Evolutionary conservation across 23 tunicate genomes (phyloP).

Genomic region (Trididemnum clinides): DNA sequence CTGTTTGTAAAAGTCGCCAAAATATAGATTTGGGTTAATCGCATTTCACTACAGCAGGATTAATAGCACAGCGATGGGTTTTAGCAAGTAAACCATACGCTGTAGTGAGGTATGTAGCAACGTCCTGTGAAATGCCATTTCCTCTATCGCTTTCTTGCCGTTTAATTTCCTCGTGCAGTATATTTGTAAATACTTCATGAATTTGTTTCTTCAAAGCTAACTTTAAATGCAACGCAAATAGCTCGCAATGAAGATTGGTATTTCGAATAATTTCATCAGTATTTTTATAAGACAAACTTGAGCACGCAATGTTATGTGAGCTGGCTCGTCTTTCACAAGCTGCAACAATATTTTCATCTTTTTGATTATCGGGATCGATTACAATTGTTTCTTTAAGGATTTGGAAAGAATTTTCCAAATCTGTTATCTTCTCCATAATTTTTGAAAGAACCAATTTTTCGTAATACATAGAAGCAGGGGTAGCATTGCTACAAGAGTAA

Average conservation of each 20-base stretch:
- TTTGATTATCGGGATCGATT: not conserved
- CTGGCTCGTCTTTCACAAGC: too few species aligned
- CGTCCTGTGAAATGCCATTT: too few species aligned
- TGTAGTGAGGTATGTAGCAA: too few species aligned
- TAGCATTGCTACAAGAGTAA: not conserved
- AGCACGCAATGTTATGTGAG: not conserved
- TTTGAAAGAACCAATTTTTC: not conserved
- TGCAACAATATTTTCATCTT: not conserved
- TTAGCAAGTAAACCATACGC: too few species aligned
- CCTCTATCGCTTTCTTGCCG: too few species aligned
- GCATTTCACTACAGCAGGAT: too few species aligned
- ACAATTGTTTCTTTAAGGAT: not conserved
- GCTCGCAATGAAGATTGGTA: not conserved
- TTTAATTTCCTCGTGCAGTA: too few species aligned
- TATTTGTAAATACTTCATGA: slow-evolving; percentile 3
- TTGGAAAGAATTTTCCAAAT: not conserved
- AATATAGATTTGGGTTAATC: too few species aligned
- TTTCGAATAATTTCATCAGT: not conserved
- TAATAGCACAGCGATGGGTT: too few species aligned
- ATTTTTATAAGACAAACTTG: not conserved
- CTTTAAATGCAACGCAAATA: not conserved
- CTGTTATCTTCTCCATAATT: not conserved
- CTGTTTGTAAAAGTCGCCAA: too few species aligned
- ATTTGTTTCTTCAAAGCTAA: not conserved
- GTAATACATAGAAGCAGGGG: slow-evolving; percentile 8